Evolutionary conservation across 2,888 invertebrate species (phyloP).

Genomic region (Diaprepes abbreviatus): DNA sequence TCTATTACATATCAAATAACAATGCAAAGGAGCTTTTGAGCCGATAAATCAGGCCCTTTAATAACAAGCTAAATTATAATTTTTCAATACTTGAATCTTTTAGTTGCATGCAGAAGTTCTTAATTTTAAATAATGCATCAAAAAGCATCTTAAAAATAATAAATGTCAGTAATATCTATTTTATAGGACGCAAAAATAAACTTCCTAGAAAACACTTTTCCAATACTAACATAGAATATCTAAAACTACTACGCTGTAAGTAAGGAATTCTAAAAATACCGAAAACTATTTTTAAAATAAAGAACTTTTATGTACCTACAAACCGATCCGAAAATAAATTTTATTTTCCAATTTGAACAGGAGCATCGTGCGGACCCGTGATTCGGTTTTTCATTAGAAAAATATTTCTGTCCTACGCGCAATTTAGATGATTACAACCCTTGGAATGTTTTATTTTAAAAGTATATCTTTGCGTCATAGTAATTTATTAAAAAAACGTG

Average conservation of each 20-base stretch:
- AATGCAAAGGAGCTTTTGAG: too few relatives aligned
- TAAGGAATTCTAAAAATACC: slow-evolving; percentile 23
- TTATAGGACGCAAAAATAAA: slow-evolving; percentile 10
- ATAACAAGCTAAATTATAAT: too few relatives aligned
- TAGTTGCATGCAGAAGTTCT: too few relatives aligned
- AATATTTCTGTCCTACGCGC: slow-evolving; percentile 31
- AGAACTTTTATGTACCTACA: slow-evolving; percentile 23
- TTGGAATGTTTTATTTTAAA: slow-evolving; percentile 35
- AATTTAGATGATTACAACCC: slow-evolving; percentile 18
- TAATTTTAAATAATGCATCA: too few relatives aligned
- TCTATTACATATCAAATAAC: too few relatives aligned
- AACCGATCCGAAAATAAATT: slow-evolving; percentile 31
- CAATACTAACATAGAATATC: background rate
- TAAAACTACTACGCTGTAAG: slow-evolving; percentile 15
- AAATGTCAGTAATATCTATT: too few relatives aligned
- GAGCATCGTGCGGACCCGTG: slow-evolving; percentile 22
- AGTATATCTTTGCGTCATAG: background rate
- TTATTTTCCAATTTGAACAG: slow-evolving; percentile 27
- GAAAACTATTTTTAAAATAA: slow-evolving; percentile 21
- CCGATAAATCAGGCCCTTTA: too few relatives aligned
- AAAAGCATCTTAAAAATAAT: too few relatives aligned
- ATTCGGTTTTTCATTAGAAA: slow-evolving; percentile 32
- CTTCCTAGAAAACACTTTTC: background rate
- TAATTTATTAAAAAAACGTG: background rate
- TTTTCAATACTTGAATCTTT: too few relatives aligned